Conservation (phyloP, 2,113 vertebrate species). For the Alligator mississippiensis region DNA sequence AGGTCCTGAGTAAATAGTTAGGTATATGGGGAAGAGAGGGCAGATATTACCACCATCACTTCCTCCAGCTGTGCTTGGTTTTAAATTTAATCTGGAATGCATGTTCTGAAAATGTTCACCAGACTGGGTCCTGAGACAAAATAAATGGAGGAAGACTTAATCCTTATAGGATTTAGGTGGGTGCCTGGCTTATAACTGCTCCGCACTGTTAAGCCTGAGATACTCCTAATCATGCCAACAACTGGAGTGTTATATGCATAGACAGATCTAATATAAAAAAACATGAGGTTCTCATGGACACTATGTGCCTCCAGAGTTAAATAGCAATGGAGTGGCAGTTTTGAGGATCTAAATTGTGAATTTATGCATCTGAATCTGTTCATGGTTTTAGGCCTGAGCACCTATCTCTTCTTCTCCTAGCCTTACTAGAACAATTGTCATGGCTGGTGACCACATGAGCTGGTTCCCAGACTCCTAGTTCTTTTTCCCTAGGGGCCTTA, state of each 20-base stretch:
- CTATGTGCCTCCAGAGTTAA: neutral
- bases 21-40: neutral
- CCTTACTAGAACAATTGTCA: too few species aligned
- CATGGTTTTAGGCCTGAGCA: too few species aligned
- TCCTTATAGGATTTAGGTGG: neutral
- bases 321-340: neutral
- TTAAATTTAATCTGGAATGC: neutral
- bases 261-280: neutral
- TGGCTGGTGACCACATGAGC: too few species aligned
- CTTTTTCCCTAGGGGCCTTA: too few species aligned
- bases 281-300: accelerated
- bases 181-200: neutral
- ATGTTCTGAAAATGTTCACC: neutral
- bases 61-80: accelerated
- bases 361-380: too few species aligned
- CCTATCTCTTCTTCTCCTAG: too few species aligned
- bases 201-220: neutral
- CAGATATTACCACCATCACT: too few species aligned
- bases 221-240: neutral
- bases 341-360: too few species aligned
- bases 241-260: neutral
- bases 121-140: neutral
- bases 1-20: neutral
- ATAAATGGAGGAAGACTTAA: neutral
- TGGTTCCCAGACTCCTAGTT: too few species aligned